Evolutionary conservation across 1,140 invertebrate genomes (phyloP).

Genomic region (Halictus rubicundus): DNA sequence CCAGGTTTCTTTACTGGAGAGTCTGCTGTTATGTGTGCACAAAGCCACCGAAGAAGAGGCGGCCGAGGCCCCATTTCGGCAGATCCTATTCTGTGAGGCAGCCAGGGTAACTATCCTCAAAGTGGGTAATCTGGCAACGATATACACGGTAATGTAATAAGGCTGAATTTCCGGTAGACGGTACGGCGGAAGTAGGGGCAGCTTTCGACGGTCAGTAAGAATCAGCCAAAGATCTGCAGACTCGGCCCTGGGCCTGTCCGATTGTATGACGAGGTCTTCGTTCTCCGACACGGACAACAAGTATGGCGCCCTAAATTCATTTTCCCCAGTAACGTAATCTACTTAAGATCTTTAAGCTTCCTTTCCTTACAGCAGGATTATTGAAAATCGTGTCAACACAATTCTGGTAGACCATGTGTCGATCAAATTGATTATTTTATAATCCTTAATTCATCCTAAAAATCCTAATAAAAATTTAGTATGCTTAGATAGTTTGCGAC

Average conservation of each 20-base stretch:
- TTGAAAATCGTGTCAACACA: no score
- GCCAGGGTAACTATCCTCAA: constrained; percentile 67
- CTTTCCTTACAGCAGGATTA: no score
- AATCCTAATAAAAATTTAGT: no score
- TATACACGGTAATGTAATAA: background rate
- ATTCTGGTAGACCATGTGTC: no score
- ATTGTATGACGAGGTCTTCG: constrained; percentile 81
- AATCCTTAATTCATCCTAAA: no score
- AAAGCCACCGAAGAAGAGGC: constrained; percentile 85
- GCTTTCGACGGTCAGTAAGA: constrained; percentile 84
- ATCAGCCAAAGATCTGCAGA: constrained; percentile 87
- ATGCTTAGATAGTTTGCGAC: no score
- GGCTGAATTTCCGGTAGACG: constrained; percentile 64
- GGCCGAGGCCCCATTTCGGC: constrained; percentile 70
- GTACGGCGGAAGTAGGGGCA: constrained; percentile 73
- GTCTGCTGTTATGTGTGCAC: constrained; percentile 94
- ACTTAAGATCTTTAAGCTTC: no score
- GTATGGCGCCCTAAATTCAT: constrained; percentile 31
- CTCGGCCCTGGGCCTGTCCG: constrained; percentile 80
- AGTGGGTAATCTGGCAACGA: background rate
- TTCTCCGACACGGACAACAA: constrained; percentile 84
- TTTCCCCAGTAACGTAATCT: no score
- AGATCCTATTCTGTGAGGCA: constrained; percentile 74
- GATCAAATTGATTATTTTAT: no score
- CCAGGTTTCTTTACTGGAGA: constrained; percentile 92